Evolutionary conservation across 2,113 vertebrate genomes (phyloP).

Genomic region (Oncorhynchus nerka): DNA sequence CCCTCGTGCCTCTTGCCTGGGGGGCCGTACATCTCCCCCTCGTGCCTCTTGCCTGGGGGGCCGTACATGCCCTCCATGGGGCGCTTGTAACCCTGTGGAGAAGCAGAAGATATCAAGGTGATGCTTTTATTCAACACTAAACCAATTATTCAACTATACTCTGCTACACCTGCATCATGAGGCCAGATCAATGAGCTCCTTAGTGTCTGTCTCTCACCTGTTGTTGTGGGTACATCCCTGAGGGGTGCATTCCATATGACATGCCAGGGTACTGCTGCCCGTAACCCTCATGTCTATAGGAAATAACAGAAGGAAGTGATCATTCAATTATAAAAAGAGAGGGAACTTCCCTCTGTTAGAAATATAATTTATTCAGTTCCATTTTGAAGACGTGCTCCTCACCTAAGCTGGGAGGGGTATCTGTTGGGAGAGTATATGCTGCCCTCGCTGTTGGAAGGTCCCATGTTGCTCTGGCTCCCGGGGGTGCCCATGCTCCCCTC

Average conservation of each 20-base stretch:
- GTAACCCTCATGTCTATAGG: conserved; percentile 86
- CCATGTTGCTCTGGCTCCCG: conserved; percentile 75
- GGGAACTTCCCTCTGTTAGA: neutral
- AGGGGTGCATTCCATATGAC: conserved; percentile 88
- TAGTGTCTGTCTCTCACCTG: conserved; percentile 77
- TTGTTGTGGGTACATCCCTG: conserved; percentile 94
- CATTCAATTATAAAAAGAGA: neutral
- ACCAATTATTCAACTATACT: neutral
- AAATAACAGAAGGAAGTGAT: neutral
- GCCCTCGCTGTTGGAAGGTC: conserved; percentile 78
- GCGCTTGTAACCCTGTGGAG: conserved; percentile 89
- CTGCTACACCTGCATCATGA: no score
- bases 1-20: conserved; percentile 68
- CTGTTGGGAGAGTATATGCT: conserved; percentile 74
- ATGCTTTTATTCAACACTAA: neutral
- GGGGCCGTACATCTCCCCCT: no score
- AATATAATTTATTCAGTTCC: neutral
- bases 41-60: no score
- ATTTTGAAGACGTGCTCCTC: conserved; percentile 20
- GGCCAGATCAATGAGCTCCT: no score
- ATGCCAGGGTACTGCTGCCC: conserved; percentile 91
- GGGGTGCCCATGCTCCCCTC: conserved; percentile 74
- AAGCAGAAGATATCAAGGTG: neutral
- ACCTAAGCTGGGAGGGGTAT: conserved; percentile 79
- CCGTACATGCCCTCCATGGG: conserved; percentile 94